Conservation (phyloP, 2,888 invertebrate genomes). For the Tridacna crocea region DNA sequence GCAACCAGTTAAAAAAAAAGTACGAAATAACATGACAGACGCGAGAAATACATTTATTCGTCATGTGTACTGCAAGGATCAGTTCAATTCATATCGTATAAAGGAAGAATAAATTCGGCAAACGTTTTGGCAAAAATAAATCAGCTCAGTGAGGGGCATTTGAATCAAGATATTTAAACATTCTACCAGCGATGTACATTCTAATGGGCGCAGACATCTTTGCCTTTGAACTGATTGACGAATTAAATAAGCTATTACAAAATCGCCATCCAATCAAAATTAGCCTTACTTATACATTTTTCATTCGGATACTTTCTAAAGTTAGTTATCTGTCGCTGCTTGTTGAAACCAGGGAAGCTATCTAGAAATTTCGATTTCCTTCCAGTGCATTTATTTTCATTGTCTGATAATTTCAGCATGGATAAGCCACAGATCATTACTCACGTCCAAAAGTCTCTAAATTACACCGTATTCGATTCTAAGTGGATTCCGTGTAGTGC, state of each 20-base stretch:
- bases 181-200: too few species aligned
- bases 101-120: too few species aligned
- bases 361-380: slow-evolving; percentile 46
- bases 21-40: too few species aligned
- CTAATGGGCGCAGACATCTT: background rate
- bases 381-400: background rate
- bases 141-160: too few species aligned
- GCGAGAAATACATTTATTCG: too few species aligned
- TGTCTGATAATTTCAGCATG: slow-evolving; percentile 82
- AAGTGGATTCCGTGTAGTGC: slow-evolving; percentile 98
- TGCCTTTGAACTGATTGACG: background rate
- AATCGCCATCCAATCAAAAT: background rate
- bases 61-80: too few species aligned
- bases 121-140: too few species aligned
- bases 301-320: slow-evolving; percentile 17
- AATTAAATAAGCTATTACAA: background rate
- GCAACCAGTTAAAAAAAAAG: too few species aligned
- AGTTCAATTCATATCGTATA: too few species aligned
- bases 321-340: slow-evolving; percentile 48
- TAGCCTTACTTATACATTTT: background rate
- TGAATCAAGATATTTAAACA: too few species aligned
- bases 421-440: slow-evolving; percentile 96
- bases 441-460: slow-evolving; percentile 92
- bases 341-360: slow-evolving; percentile 53
- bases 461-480: slow-evolving; percentile 95